A percentile compares a stretch with the other conserved stretches of the same genome.
These are phyloP conservation scores for Phalacrocorax brasilianus DNA, from an alignment of 2,113 vertebrate genomes.

Conservation along the genomic window DNA sequence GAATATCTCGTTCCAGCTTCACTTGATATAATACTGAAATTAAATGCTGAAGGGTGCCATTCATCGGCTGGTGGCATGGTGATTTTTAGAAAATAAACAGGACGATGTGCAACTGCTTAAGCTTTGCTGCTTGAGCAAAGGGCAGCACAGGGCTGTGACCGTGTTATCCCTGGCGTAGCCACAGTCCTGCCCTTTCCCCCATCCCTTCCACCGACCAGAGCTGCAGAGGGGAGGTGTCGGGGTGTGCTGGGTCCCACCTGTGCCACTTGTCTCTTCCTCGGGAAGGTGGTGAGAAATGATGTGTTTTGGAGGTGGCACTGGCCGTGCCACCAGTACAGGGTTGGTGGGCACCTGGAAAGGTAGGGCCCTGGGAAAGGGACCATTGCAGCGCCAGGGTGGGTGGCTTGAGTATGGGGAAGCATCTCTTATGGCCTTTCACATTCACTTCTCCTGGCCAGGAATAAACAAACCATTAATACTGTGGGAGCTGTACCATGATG, in stretches of 20 bases:
- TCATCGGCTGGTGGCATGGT: not conserved
- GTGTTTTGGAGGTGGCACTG: not conserved
- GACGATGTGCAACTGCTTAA: not conserved
- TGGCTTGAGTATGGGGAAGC: not conserved
- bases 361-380: not conserved
- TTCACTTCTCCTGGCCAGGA: not conserved
- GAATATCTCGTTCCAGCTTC: not conserved
- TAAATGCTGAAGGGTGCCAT: not conserved
- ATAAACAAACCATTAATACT: not conserved
- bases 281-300: not conserved
- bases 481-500: not conserved
- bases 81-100: not conserved
- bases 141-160: not conserved
- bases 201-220: not conserved
- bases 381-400: fast-evolving
- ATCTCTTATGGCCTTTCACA: not conserved
- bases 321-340: not conserved
- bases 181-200: not conserved
- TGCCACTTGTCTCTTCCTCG: not conserved
- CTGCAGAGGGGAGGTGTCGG: not conserved
- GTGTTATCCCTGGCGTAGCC: not conserved
- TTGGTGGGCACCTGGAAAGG: not conserved
- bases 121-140: not conserved
- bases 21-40: not conserved
- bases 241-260: not conserved